Conservation (phyloP, 2,888 invertebrate genomes). For the Tetramorium bicarinatum region DNA sequence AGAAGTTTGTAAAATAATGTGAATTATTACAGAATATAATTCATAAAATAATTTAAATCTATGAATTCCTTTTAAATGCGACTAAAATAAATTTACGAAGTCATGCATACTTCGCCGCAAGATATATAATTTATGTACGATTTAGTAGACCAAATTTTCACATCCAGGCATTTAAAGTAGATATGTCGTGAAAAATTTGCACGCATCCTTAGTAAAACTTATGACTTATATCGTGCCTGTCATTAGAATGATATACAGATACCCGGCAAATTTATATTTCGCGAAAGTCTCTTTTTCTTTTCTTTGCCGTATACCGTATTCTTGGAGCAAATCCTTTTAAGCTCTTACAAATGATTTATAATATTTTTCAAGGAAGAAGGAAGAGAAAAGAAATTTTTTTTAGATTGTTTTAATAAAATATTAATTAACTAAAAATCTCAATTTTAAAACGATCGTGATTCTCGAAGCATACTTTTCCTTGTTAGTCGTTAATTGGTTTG, state of each 20-base stretch:
- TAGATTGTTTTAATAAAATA: not conserved
- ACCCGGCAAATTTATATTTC: constrained; percentile 2
- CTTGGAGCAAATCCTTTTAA: not conserved
- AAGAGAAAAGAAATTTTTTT: not conserved
- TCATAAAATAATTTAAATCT: not conserved
- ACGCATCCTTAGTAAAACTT: constrained; percentile 49
- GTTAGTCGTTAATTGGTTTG: not conserved
- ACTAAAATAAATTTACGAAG: not conserved
- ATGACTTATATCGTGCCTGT: not conserved
- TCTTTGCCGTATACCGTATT: not conserved
- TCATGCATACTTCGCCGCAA: not conserved
- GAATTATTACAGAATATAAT: not conserved
- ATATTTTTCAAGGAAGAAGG: not conserved
- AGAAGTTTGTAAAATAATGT: not conserved
- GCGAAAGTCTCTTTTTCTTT: constrained; percentile 3
- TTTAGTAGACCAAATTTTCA: constrained; percentile 28
- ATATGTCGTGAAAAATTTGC: constrained; percentile 34
- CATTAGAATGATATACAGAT: constrained; percentile 26
- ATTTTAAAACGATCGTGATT: too few species aligned
- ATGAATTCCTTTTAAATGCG: not conserved
- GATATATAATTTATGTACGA: not conserved
- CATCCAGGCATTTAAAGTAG: constrained; percentile 41
- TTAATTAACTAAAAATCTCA: too few species aligned
- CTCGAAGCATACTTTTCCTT: too few species aligned
- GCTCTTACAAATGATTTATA: not conserved